Evolutionary conservation across 2,888 invertebrate genomes (phyloP), one percentile per base, ranked within the genome.

Genomic region (Phlogophora meticulosa): DNA sequence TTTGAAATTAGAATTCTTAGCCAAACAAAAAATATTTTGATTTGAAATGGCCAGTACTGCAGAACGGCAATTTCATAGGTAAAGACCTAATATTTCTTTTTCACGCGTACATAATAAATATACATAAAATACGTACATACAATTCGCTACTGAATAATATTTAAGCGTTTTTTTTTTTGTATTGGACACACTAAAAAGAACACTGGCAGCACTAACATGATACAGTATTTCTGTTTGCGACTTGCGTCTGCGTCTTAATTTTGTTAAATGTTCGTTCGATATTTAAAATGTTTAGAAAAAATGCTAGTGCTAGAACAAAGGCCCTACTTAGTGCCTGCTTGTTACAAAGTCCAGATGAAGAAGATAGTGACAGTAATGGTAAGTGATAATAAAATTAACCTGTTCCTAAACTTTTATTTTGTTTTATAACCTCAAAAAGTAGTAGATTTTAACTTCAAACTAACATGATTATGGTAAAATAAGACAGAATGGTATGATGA

Each of bases 241-340:
- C 48, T 48, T 38, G 58, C 48, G 48, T 48, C 48, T 48, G 24
- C 15, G n/a, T n/a, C n/a, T n/a, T n/a, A n/a, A 32, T 55, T 55
- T 43, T 55, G 55, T 55, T 32, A 43, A 32, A 49, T 48, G 24
- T 43, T 55, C 17, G 28, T 55, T 55, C 55, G 55, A 42, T 42
- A 32, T 42, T 55, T 57, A 57, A 57, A 46, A 57, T 45, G 57
- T 57, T 46, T 20, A 45, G 45, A 57, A 57, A 34, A 57, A 22
- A 46, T 45, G 46, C 36, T 57, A 57, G 57, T 57, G 57, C 57
- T 57, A 57, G 57, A 57, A 57, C 57, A 57, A 45, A 45, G 10
- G 57, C 57, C 45, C 34, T 57, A 22, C 57, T 57, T 46, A 57
- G 46, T 57, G 57, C 57, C 57, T 46, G 57, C 57, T 57, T 57